Evolutionary conservation across 2,797 vertebrate genomes (phyloP).

Genomic region (Chrysolophus pictus): DNA sequence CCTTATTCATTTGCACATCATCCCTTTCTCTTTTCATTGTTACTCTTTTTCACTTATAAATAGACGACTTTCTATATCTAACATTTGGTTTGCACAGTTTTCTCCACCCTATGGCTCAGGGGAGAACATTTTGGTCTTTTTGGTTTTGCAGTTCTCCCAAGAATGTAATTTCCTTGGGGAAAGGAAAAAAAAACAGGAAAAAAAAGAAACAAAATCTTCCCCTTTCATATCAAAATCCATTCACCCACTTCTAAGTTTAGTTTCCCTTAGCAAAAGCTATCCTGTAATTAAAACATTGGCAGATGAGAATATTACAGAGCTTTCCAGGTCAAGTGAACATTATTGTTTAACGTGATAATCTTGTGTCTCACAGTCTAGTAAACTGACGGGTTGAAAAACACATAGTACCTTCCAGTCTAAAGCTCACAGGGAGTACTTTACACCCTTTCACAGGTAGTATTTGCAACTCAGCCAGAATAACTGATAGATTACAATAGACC

Average conservation of each 20-base stretch:
- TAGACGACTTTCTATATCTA: constrained; percentile 36
- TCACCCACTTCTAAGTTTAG: constrained; percentile 79
- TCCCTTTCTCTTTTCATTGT: neutral
- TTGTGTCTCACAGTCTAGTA: constrained; percentile 55
- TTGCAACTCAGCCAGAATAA: neutral
- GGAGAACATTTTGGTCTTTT: constrained; percentile 64
- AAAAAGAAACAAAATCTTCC: constrained; percentile 19
- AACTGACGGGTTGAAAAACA: constrained; percentile 46
- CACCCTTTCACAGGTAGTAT: neutral
- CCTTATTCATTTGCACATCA: neutral
- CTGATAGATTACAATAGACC: neutral
- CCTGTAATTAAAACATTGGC: constrained; percentile 79
- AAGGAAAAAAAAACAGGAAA: constrained; percentile 1
- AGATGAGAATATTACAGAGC: constrained; percentile 77
- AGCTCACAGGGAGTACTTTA: neutral
- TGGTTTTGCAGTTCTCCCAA: constrained; percentile 77
- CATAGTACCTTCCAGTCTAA: neutral
- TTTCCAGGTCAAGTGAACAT: constrained; percentile 61
- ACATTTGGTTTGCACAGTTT: constrained; percentile 56
- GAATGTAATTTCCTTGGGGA: constrained; percentile 72
- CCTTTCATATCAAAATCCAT: constrained; percentile 77
- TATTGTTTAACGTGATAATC: constrained; percentile 65
- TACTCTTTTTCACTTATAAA: constrained; percentile 44
- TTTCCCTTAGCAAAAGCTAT: constrained; percentile 48
- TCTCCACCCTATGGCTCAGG: constrained; percentile 65